phyloP scores from a whole-genome alignment of 2,888 invertebrate genomes.

The Pollenia angustigena region DNA sequence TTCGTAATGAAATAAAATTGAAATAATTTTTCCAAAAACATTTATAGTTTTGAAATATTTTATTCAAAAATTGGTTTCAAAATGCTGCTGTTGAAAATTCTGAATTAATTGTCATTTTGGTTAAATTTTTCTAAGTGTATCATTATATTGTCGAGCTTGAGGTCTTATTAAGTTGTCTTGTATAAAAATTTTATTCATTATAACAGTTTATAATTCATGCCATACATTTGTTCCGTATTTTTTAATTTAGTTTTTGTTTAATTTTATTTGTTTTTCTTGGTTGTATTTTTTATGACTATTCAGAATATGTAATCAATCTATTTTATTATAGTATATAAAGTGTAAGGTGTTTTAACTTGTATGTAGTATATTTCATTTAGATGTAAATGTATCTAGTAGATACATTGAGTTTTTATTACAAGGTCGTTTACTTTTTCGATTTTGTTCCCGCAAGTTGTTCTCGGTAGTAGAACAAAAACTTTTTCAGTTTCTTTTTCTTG shows the following conservation, averaged over 20 bases:
- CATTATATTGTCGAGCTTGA: neutral
- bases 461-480: neutral
- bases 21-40: neutral
- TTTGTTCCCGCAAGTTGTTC: neutral
- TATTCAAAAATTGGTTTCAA: neutral
- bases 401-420: slow-evolving; percentile 63
- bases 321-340: slow-evolving; percentile 23
- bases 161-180: neutral
- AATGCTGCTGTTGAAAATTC: neutral
- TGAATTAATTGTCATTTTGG: neutral
- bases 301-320: slow-evolving; percentile 60
- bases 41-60: too few relatives aligned
- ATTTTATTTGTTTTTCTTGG: slow-evolving; percentile 11
- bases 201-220: slow-evolving; percentile 27
- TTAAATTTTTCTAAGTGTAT: neutral
- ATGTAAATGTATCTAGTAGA: slow-evolving; percentile 37
- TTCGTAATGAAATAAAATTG: too few relatives aligned
- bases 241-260: neutral
- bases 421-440: slow-evolving; percentile 71
- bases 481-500: neutral
- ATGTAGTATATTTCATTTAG: slow-evolving; percentile 17
- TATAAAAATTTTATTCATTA: neutral
- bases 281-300: slow-evolving; percentile 8
- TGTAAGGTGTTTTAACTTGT: slow-evolving; percentile 46
- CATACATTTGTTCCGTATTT: slow-evolving; percentile 44